Percentiles rank a stretch among this genome's conserved stretches.
Conservation (phyloP, 1,140 invertebrate species). For the Drosophila trapezifrons region DNA sequence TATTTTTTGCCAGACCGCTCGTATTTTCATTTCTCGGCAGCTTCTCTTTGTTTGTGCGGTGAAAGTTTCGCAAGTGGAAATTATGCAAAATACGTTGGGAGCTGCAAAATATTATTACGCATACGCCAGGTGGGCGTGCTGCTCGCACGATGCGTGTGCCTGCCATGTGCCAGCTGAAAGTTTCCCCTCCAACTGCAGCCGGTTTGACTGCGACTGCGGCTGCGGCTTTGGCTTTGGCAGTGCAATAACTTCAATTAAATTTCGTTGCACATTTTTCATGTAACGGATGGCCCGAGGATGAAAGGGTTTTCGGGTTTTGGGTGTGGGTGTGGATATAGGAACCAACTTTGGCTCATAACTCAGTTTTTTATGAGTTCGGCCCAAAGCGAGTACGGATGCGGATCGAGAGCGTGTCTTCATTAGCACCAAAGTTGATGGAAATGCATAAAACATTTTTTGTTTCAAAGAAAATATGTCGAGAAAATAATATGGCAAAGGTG, state of each 20-base stretch:
- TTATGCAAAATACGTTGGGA: constrained; percentile 73
- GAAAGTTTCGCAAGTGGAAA: constrained; percentile 75
- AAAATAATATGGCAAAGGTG: not conserved
- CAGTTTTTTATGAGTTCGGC: constrained; percentile 40
- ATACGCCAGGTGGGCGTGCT: constrained; percentile 66
- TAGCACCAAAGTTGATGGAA: constrained; percentile 9
- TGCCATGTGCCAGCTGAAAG: constrained; percentile 59
- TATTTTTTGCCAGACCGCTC: constrained; percentile 13
- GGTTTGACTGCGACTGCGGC: constrained; percentile 38
- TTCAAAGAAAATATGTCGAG: not conserved
- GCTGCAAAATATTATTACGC: constrained; percentile 73
- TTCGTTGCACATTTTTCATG: constrained; percentile 67
- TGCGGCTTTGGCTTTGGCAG: constrained; percentile 57
- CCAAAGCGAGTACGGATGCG: constrained; percentile 12
- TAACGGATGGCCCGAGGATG: constrained; percentile 18
- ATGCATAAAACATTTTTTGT: not conserved
- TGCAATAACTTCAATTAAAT: constrained; percentile 74
- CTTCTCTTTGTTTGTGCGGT: constrained; percentile 58
- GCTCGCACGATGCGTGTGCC: constrained; percentile 38
- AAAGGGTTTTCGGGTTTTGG: constrained; percentile 7
- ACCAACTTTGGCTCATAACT: constrained; percentile 47
- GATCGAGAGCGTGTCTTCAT: constrained; percentile 35
- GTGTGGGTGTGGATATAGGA: constrained; percentile 1
- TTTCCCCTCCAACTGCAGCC: constrained; percentile 41
- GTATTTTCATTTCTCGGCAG: constrained; percentile 26